phyloP scores from a whole-genome alignment of 1,140 invertebrate genomes.

The Homalodisca vitripennis region DNA sequence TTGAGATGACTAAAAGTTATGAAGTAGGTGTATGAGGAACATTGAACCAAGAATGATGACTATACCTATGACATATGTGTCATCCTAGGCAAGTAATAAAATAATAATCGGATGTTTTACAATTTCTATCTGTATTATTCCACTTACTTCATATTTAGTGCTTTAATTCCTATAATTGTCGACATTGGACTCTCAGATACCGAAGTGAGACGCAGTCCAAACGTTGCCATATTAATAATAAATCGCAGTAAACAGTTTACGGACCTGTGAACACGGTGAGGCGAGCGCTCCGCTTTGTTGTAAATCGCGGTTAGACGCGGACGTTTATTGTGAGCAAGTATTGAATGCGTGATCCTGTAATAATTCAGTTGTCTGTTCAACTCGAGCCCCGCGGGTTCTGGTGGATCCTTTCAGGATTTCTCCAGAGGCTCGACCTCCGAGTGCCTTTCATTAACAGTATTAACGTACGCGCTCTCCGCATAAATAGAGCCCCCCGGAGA shows the following conservation, averaged over 20 bases:
- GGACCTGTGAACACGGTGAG: background rate
- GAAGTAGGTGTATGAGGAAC: too few species aligned
- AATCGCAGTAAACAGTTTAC: slow-evolving; percentile 7
- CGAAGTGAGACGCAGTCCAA: too few species aligned
- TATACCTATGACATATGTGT: too few species aligned
- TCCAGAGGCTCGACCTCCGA: background rate
- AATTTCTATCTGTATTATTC: too few species aligned
- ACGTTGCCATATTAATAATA: slow-evolving; percentile 15
- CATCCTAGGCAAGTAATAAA: too few species aligned
- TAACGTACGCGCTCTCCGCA: slow-evolving; percentile 5
- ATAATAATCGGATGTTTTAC: too few species aligned
- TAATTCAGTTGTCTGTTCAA: background rate
- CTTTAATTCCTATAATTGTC: too few species aligned
- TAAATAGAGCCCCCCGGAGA: too few species aligned
- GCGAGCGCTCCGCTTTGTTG: background rate
- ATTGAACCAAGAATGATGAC: too few species aligned
- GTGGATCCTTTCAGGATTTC: background rate
- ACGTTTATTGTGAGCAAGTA: slow-evolving; percentile 2
- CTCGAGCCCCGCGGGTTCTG: background rate
- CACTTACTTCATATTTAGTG: too few species aligned
- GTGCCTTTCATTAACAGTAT: slow-evolving; percentile 13
- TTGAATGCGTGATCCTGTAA: slow-evolving; percentile 4
- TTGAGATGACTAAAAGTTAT: too few species aligned
- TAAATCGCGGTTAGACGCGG: slow-evolving; percentile 1
- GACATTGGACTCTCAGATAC: too few species aligned